A percentile compares a stretch with the other conserved stretches of the same genome.
phyloP scores from a whole-genome alignment of 2,888 invertebrate species.

The Myathropa florea region DNA sequence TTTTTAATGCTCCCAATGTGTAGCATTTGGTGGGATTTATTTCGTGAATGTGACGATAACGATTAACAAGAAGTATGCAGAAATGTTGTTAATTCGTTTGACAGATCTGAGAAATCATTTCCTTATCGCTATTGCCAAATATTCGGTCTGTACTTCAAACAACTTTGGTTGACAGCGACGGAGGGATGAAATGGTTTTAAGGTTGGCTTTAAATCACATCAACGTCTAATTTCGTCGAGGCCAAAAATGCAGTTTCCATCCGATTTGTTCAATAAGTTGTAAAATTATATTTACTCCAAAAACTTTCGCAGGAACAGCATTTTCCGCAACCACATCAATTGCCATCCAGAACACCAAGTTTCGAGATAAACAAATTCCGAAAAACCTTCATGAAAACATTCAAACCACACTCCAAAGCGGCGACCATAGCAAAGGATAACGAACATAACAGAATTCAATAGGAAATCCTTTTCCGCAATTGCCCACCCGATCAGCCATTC shows the following conservation, averaged over 20 bases:
- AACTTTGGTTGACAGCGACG: no score
- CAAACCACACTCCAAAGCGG: neutral
- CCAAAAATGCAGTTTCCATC: neutral
- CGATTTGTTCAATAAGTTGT: neutral
- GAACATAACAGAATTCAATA: neutral
- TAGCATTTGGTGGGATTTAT: no score
- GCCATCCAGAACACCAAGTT: neutral
- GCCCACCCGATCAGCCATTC: neutral
- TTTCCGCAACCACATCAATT: neutral
- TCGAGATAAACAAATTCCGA: neutral
- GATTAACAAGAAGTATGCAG: no score
- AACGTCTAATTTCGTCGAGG: neutral
- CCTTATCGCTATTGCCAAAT: no score
- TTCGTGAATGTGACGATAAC: no score
- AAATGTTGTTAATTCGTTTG: no score
- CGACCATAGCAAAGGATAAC: neutral
- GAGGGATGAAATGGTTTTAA: no score
- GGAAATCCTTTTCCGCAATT: slow-evolving; percentile 18
- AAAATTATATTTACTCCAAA: neutral
- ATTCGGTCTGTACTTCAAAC: no score
- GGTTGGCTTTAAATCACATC: no score
- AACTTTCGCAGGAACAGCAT: neutral
- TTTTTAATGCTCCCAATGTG: no score
- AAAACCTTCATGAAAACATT: neutral
- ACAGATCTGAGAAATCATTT: no score